These are phyloP conservation scores for Melierax canorus DNA, from an alignment of 2,113 vertebrate species.

Conservation along the genomic window DNA sequence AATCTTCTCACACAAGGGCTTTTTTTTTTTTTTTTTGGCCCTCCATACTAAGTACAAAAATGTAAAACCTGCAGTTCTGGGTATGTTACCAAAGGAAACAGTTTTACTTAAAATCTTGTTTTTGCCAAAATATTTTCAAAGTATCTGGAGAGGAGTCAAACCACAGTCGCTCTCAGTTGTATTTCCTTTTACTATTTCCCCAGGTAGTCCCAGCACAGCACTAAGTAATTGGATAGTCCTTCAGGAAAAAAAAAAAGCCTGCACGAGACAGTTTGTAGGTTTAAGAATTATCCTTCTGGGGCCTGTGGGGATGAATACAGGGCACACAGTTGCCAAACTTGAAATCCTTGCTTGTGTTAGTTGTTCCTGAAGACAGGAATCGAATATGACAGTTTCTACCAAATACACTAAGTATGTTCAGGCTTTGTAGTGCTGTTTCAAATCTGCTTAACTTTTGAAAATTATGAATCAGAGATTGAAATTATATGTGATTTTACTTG, in stretches of 20 bases:
- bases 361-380: slow-evolving; percentile 43
- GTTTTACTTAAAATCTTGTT: slow-evolving; percentile 82
- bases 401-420: not conserved
- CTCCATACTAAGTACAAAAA: slow-evolving; percentile 64
- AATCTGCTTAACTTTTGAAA: not conserved
- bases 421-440: slow-evolving; percentile 17
- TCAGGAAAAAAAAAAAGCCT: slow-evolving; percentile 28
- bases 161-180: slow-evolving; percentile 79
- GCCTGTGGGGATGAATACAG: slow-evolving; percentile 42
- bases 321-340: slow-evolving; percentile 28
- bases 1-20: slow-evolving; percentile 1
- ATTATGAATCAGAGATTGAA: not conserved
- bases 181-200: slow-evolving; percentile 69
- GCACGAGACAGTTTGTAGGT: slow-evolving; percentile 69
- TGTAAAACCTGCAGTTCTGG: slow-evolving; percentile 75
- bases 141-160: slow-evolving; percentile 82
- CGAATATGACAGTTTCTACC: not conserved
- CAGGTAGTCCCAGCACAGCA: slow-evolving; percentile 75
- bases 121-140: slow-evolving; percentile 84
- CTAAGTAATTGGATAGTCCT: slow-evolving; percentile 77
- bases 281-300: slow-evolving; percentile 71
- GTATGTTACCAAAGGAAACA: slow-evolving; percentile 86
- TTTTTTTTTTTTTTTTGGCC: not conserved
- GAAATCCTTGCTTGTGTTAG: slow-evolving; percentile 24
- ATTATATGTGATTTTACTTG: not conserved